Evolutionary conservation across 2,888 invertebrate genomes (phyloP).

Genomic region (Agriopis marginaria): DNA sequence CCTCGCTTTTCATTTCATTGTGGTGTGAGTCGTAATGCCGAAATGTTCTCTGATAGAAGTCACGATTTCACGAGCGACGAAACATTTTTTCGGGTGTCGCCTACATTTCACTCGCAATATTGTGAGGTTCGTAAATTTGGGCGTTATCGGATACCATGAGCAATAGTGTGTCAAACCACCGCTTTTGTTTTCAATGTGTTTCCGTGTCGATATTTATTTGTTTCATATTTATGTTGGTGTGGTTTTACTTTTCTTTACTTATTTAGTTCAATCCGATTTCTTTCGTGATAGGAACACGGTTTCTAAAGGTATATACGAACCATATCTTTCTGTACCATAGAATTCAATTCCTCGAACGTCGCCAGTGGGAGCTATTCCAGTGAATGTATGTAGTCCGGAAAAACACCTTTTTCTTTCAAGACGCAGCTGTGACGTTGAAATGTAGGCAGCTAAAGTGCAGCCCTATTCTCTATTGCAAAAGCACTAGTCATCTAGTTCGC

Average conservation of each 20-base stretch:
- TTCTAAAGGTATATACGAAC: too few species aligned
- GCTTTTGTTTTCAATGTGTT: constrained; percentile 11
- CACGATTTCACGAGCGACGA: constrained; percentile 15
- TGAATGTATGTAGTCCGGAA: constrained; percentile 48
- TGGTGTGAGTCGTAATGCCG: constrained; percentile 15
- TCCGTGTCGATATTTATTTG: neutral
- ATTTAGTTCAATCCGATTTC: constrained; percentile 3
- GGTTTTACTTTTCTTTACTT: neutral
- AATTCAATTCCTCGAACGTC: constrained; percentile 43
- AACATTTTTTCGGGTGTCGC: constrained; percentile 15
- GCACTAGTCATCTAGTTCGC: constrained; percentile 44
- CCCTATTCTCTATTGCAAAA: constrained; percentile 55
- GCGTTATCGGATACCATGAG: constrained; percentile 18
- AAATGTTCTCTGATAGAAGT: constrained; percentile 12
- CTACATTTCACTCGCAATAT: constrained; percentile 27
- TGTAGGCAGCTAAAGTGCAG: constrained; percentile 62
- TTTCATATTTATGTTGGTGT: constrained; percentile 5
- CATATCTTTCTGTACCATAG: constrained; percentile 19
- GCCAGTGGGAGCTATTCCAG: constrained; percentile 43
- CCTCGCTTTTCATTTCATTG: constrained; percentile 5
- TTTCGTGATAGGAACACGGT: constrained; percentile 10
- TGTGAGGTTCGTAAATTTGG: constrained; percentile 22
- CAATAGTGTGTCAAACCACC: constrained; percentile 22
- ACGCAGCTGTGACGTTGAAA: constrained; percentile 50
- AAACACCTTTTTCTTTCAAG: constrained; percentile 51